Evolutionary conservation across 2,888 invertebrate species (phyloP).

Genomic region (Saturnia japonica): DNA sequence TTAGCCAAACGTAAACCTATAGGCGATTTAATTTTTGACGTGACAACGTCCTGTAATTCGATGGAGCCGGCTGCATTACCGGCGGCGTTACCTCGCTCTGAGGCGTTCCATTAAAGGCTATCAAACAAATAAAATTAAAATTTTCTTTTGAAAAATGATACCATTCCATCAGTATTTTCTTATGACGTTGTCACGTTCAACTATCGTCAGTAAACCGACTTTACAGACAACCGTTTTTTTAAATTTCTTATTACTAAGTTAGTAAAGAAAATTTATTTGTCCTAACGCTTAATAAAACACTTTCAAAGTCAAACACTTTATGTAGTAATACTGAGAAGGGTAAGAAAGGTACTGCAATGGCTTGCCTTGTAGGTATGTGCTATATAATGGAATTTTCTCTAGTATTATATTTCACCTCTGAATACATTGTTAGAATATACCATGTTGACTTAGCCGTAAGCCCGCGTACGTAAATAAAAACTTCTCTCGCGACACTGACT

Average conservation of each 20-base stretch:
- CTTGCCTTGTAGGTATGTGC: background rate
- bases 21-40: too few relatives aligned
- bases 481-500: constrained; percentile 19
- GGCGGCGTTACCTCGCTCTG: too few relatives aligned
- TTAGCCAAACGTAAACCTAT: too few relatives aligned
- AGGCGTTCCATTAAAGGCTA: too few relatives aligned
- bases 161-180: too few relatives aligned
- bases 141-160: too few relatives aligned
- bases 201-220: too few relatives aligned
- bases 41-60: too few relatives aligned
- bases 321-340: background rate
- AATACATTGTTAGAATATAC: background rate
- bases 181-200: too few relatives aligned
- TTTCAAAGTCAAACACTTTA: background rate
- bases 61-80: too few relatives aligned
- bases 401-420: background rate
- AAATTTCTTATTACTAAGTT: background rate
- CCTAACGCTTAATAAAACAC: background rate
- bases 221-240: too few relatives aligned
- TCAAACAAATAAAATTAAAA: too few relatives aligned
- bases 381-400: background rate
- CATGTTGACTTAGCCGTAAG: constrained; percentile 2
- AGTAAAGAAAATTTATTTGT: background rate
- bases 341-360: background rate
- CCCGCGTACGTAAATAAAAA: constrained; percentile 15